Percentiles rank a stretch among this genome's conserved stretches.
Conservation (phyloP, 37 sponge, comb jelly and placozoan genomes). For the Beroe forskalii region DNA sequence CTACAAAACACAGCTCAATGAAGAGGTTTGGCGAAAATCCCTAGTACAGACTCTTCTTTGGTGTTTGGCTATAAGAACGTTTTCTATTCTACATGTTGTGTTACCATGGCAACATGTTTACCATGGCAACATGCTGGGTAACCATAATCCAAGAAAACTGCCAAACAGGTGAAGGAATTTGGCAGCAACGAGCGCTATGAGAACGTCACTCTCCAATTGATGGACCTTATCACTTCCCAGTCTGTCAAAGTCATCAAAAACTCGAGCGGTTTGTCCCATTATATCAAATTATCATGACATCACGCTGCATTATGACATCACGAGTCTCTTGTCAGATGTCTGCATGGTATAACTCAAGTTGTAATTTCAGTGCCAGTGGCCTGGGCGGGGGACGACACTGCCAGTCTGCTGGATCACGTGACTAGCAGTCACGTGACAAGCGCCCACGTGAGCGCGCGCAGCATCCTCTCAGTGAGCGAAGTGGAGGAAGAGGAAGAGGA, state of each 20-base stretch:
- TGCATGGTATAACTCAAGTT: too few species aligned
- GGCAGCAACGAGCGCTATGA: slow-evolving; percentile 4
- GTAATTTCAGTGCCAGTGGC: background rate
- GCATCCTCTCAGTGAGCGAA: too few species aligned
- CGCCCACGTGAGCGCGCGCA: background rate
- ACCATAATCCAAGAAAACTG: too few species aligned
- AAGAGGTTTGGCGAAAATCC: slow-evolving; percentile 3
- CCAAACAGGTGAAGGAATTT: slow-evolving; percentile 52
- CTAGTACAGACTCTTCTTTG: too few species aligned
- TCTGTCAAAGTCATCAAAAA: background rate
- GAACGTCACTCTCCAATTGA: slow-evolving; percentile 30
- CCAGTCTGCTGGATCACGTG: background rate
- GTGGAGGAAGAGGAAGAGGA: background rate
- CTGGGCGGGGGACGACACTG: background rate
- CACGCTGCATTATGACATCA: too few species aligned
- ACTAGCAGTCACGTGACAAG: background rate
- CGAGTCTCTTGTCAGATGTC: too few species aligned
- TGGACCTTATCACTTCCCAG: background rate
- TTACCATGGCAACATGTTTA: too few species aligned
- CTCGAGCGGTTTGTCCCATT: background rate
- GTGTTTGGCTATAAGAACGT: too few species aligned
- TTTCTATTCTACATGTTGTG: too few species aligned
- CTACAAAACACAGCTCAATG: slow-evolving; percentile 49
- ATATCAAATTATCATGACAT: too few species aligned
- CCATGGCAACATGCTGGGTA: too few species aligned